A percentile compares a stretch with the other conserved stretches of the same genome.
These are phyloP conservation scores for Mastomys natalensis DNA, from an alignment of 2,113 vertebrate species.

Conservation along the genomic window DNA sequence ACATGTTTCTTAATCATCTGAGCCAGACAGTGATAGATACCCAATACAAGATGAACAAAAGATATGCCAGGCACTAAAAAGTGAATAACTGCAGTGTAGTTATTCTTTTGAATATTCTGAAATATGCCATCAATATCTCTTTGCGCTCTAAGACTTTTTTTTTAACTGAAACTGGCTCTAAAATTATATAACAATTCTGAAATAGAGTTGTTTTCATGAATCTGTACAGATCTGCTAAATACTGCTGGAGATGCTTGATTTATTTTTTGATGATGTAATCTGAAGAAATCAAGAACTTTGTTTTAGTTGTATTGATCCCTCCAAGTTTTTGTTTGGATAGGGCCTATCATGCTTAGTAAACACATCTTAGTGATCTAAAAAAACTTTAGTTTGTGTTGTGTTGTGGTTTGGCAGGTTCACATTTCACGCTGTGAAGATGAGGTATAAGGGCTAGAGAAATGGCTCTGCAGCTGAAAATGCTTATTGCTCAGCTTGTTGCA, in stretches of 20 bases:
- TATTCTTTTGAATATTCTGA: background rate
- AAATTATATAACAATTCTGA: background rate
- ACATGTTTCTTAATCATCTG: background rate
- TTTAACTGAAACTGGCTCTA: background rate
- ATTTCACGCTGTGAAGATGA: constrained; percentile 9
- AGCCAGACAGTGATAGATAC: background rate
- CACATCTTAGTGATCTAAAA: background rate
- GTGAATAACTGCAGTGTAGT: constrained; percentile 2
- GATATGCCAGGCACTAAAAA: constrained; percentile 15
- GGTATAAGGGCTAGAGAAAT: background rate
- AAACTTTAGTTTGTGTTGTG: background rate
- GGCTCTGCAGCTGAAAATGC: too few species aligned
- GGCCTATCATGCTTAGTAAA: background rate
- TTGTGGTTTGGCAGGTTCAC: background rate
- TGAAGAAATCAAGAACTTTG: constrained; percentile 7
- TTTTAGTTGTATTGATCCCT: background rate
- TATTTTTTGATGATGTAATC: background rate
- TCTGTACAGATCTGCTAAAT: background rate
- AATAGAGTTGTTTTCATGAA: constrained; percentile 14
- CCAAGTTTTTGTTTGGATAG: constrained; percentile 1
- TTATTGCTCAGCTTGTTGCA: too few species aligned
- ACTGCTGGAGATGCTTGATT: background rate
- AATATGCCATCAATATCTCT: constrained; percentile 22
- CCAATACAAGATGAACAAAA: background rate
- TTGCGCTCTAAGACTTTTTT: constrained; percentile 11